Conservation (phyloP, 37 sponge, comb jelly and placozoan species). For the Axinella damicornis region DNA sequence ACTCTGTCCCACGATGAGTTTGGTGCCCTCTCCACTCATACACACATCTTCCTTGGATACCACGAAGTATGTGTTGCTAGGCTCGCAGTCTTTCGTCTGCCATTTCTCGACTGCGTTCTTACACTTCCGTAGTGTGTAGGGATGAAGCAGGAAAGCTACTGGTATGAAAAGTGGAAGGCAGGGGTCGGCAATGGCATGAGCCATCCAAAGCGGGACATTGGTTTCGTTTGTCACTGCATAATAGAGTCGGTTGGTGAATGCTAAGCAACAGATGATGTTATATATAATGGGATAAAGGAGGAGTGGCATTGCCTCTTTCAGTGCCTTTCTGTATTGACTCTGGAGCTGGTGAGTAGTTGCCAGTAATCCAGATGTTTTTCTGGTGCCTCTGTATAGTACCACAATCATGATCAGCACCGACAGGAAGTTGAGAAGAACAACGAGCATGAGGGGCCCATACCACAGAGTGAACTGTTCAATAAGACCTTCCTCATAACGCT, state of each 20-base stretch:
- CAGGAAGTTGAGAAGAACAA: constrained; percentile 27
- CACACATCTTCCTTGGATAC: no score
- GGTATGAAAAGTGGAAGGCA: constrained; percentile 31
- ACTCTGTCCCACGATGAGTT: no score
- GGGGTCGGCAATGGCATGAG: constrained; percentile 2
- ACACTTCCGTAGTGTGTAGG: constrained; percentile 5
- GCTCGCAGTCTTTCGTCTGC: no score
- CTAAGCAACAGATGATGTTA: constrained; percentile 37
- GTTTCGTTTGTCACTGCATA: neutral
- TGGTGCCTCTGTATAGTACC: neutral
- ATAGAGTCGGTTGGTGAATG: constrained; percentile 53
- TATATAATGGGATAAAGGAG: constrained; percentile 47
- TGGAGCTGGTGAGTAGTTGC: no score
- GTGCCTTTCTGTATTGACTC: neutral
- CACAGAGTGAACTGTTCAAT: constrained; percentile 3
- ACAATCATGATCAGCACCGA: neutral
- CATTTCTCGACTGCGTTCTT: no score
- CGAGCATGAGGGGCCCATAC: constrained; percentile 15
- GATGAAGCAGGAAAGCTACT: constrained; percentile 34
- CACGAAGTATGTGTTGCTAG: no score
- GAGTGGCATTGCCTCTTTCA: constrained; percentile 3
- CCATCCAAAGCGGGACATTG: constrained; percentile 30
- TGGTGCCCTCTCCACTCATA: no score
- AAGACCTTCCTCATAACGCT: neutral
- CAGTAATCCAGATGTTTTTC: neutral